These are phyloP conservation scores for Melopsittacus undulatus DNA, from an alignment of 2,797 vertebrate species.

Conservation along the genomic window DNA sequence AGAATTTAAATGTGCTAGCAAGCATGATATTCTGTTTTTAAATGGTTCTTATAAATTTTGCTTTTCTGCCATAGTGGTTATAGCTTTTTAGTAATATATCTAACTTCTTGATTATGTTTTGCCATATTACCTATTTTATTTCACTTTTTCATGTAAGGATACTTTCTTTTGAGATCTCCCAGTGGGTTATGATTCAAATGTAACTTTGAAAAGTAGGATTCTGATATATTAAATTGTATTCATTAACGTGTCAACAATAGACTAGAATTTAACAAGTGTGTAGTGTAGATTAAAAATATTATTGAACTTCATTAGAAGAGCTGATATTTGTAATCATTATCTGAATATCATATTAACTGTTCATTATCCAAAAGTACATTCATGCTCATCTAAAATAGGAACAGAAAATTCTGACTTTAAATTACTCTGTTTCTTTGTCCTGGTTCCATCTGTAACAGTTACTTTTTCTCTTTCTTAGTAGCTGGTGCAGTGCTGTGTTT, in stretches of 20 bases:
- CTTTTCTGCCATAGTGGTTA: neutral
- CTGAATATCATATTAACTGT: neutral
- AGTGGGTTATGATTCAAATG: rapidly evolving
- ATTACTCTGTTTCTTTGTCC: neutral
- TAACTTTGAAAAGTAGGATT: neutral
- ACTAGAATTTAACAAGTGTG: neutral
- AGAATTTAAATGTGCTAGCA: neutral
- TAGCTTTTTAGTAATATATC: neutral
- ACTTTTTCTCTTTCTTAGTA: neutral
- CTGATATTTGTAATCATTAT: neutral
- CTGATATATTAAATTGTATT: neutral
- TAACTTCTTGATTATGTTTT: neutral
- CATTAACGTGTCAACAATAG: neutral
- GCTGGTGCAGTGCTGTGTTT: neutral
- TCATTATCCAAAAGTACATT: neutral
- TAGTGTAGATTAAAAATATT: neutral
- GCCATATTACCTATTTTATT: neutral
- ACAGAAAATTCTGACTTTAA: neutral
- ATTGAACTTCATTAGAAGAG: neutral
- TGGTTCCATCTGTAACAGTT: neutral
- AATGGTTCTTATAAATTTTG: neutral
- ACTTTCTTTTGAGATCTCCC: neutral
- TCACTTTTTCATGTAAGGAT: neutral
- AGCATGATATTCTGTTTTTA: neutral
- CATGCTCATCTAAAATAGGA: neutral